Base-by-base conservation (phyloP, 1,140 invertebrate species). In the Hirudo medicinalis region DNA sequence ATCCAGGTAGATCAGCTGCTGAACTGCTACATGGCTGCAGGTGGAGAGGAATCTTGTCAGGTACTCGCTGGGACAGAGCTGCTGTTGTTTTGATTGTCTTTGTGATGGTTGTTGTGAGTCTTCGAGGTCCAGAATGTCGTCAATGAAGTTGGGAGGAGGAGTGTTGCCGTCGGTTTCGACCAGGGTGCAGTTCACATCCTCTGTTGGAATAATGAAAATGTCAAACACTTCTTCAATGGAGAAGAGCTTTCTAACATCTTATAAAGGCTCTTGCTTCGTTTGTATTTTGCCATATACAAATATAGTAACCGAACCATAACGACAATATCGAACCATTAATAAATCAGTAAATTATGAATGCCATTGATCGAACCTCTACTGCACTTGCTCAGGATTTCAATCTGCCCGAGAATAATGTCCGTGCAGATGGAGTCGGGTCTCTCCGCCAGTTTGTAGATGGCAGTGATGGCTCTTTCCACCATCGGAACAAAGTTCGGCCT, bases 1-100 rank as follows among this genome's bases (percentile, higher is more conserved):
- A 76, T 94, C 91, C 29, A 92, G 82, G 79, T 90, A 87, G 22
- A 90, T 87, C 76, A 91, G 85, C 77, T 91, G 87, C 74, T 87
- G 85, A 36, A 90, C 81, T 8, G 88, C 88, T 69, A 89, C 82
- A 68, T 90, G 88, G 27, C 90, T 90, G 69, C 89, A 78, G 20
- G 88, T 76, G 68, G 87, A 87, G 2, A 91, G 79, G 57, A 90
- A 87, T 63, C 88, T 84, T 0, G 86, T 83, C 32, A 90, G 76
- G 71, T 87, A 73, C 36, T 73, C 72, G 0, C 75, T 72, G 9
- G 72, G 69, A 20, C 57, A 63, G 43, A 27, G n/a, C 36, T 36
- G 13, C 19, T 69, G 22, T 69, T 49, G 53, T 36, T 36, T 2
- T 29, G 43, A 5, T 13, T 40, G 68, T 43, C 68, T 27, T 49